Conservation (phyloP, 2,797 vertebrate species). For the Alcedo quadribrachys region DNA sequence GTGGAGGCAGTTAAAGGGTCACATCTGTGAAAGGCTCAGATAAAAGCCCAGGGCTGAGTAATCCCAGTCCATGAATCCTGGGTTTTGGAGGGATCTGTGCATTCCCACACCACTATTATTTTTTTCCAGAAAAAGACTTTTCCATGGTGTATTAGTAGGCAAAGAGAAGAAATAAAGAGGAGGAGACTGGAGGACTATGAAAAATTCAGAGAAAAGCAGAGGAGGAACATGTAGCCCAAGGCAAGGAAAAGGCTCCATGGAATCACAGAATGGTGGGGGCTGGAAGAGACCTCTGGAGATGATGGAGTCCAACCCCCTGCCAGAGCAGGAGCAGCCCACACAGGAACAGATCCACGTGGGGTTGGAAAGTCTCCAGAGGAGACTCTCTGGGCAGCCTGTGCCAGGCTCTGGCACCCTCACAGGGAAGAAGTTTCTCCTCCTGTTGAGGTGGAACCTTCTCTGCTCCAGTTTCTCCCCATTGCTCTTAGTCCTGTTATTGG, state of each 20-base stretch:
- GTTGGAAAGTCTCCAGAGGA: too few relatives aligned
- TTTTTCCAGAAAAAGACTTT: background rate
- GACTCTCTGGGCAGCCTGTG: too few relatives aligned
- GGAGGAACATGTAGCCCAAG: background rate
- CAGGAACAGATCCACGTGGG: too few relatives aligned
- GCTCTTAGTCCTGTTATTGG: too few relatives aligned
- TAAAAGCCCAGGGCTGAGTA: background rate
- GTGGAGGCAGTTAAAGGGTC: background rate
- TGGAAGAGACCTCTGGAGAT: too few relatives aligned
- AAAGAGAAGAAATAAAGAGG: background rate
- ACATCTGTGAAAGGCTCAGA: background rate
- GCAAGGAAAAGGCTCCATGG: background rate
- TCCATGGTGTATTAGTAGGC: background rate
- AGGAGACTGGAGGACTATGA: background rate
- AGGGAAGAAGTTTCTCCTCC: too few relatives aligned
- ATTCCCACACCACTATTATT: background rate
- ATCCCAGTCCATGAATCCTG: background rate
- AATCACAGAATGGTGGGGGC: too few relatives aligned
- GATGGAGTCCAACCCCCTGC: too few relatives aligned
- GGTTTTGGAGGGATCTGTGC: background rate
- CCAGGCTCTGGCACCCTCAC: too few relatives aligned
- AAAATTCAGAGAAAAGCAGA: background rate
- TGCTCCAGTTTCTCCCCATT: too few relatives aligned
- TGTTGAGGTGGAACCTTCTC: too few relatives aligned
- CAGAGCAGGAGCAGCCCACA: too few relatives aligned